Percentiles rank a stretch among this genome's conserved stretches.
These are phyloP conservation scores for Brachirus orientalis DNA, from an alignment of 2,113 vertebrate species.

Conservation along the genomic window DNA sequence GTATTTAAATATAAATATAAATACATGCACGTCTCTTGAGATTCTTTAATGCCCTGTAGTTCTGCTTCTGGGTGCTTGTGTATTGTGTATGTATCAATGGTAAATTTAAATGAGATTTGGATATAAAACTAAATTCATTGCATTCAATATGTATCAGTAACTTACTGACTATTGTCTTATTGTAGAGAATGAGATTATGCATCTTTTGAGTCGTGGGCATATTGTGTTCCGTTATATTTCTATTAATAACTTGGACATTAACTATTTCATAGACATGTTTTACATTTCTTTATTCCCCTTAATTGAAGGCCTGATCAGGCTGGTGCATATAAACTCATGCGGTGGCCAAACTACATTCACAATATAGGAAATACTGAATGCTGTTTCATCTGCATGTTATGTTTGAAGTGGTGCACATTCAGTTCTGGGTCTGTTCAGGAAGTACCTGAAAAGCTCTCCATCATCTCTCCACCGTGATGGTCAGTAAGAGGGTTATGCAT, in stretches of 20 bases:
- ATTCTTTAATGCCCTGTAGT: too few species aligned
- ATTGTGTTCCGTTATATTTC: too few species aligned
- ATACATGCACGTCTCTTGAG: too few species aligned
- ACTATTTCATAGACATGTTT: too few species aligned
- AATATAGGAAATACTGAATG: not conserved
- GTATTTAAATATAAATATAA: too few species aligned
- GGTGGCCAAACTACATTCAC: not conserved
- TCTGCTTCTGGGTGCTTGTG: constrained; percentile 15
- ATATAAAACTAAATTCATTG: constrained; percentile 2
- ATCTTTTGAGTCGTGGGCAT: too few species aligned
- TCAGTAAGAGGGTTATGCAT: constrained; percentile 17
- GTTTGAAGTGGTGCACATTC: constrained; percentile 33
- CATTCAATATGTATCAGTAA: too few species aligned
- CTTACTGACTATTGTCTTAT: too few species aligned
- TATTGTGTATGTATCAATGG: not conserved
- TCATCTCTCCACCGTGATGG: constrained; percentile 6
- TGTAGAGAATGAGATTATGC: not conserved
- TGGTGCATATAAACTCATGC: constrained; percentile 5
- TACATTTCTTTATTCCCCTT: too few species aligned
- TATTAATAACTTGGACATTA: too few species aligned
- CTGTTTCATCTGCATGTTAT: constrained; percentile 29
- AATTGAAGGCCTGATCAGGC: not conserved
- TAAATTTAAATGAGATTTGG: not conserved
- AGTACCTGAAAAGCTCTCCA: constrained; percentile 28
- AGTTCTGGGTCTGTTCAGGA: constrained; percentile 25